A percentile compares a stretch with the other conserved stretches of the same genome.
phyloP scores from a whole-genome alignment of 2,888 invertebrate genomes.

The Isoperla grammatica region DNA sequence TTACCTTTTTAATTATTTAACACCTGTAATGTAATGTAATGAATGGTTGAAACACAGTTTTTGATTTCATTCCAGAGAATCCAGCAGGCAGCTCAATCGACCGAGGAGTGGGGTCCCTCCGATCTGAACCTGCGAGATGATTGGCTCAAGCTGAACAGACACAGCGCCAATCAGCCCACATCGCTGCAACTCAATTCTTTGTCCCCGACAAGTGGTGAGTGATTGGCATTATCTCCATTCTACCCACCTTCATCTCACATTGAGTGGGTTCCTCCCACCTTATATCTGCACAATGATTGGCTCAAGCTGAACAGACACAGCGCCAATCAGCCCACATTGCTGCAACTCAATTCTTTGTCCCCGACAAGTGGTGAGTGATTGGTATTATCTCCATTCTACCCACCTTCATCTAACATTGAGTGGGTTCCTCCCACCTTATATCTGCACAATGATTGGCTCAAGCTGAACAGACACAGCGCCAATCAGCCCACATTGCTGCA shows the following conservation, averaged over 20 bases:
- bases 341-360: constrained; percentile 10
- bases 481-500: not conserved
- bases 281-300: constrained; percentile 53
- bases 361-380: too few species aligned
- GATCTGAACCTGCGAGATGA: constrained; percentile 48
- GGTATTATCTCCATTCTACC: too few species aligned
- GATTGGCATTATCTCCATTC: too few species aligned
- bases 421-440: constrained; percentile 60
- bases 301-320: constrained; percentile 45
- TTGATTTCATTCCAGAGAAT: too few species aligned
- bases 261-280: constrained; percentile 61
- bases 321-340: not conserved
- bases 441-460: constrained; percentile 52
- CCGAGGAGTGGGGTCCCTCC: constrained; percentile 58
- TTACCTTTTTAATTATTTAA: too few species aligned
- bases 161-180: not conserved
- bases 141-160: constrained; percentile 53
- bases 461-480: constrained; percentile 43
- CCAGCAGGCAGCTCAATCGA: constrained; percentile 46
- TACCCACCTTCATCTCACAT: too few species aligned
- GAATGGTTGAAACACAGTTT: too few species aligned
- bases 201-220: too few species aligned
- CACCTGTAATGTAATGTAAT: too few species aligned
- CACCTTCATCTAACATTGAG: too few species aligned
- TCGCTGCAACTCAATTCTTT: constrained; percentile 11